Evolutionary conservation across 2,797 vertebrate genomes (phyloP).

Genomic region (Sebastes paucispinis): DNA sequence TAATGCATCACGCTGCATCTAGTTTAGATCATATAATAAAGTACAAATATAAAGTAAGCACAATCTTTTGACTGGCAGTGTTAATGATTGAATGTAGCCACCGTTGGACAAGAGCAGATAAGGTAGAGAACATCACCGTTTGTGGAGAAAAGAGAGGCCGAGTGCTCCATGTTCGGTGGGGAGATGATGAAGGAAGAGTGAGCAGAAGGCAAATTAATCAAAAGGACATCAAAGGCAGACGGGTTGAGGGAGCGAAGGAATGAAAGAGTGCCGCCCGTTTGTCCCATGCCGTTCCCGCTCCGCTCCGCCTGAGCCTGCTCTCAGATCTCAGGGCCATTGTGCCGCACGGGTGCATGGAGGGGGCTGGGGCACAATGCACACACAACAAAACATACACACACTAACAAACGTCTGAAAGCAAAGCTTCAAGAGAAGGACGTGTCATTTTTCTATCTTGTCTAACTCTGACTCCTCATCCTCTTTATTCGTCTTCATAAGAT

Average conservation of each 20-base stretch:
- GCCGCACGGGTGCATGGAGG: conserved; percentile 66
- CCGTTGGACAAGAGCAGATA: neutral
- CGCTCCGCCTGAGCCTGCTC: conserved; percentile 72
- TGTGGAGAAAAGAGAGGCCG: conserved; percentile 9
- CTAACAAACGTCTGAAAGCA: conserved; percentile 20
- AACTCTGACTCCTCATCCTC: neutral
- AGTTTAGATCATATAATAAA: neutral
- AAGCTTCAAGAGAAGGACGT: conserved; percentile 8
- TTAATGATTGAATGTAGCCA: neutral
- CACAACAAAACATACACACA: conserved; percentile 46
- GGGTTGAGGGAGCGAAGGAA: conserved; percentile 60
- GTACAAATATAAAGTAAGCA: neutral
- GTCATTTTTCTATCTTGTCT: neutral
- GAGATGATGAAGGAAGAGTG: conserved; percentile 55
- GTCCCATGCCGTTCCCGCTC: conserved; percentile 71
- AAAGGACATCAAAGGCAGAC: conserved; percentile 78
- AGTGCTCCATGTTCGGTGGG: conserved; percentile 37
- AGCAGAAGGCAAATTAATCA: conserved; percentile 80
- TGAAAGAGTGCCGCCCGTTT: conserved; percentile 79
- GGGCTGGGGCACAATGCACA: conserved; percentile 56
- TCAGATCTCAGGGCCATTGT: conserved; percentile 77
- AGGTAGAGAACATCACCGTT: conserved; percentile 7
- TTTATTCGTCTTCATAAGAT: neutral
- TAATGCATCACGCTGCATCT: neutral
- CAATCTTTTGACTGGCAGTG: neutral